Conservation (phyloP, 2,113 vertebrate genomes). For the Sorex fumeus region DNA sequence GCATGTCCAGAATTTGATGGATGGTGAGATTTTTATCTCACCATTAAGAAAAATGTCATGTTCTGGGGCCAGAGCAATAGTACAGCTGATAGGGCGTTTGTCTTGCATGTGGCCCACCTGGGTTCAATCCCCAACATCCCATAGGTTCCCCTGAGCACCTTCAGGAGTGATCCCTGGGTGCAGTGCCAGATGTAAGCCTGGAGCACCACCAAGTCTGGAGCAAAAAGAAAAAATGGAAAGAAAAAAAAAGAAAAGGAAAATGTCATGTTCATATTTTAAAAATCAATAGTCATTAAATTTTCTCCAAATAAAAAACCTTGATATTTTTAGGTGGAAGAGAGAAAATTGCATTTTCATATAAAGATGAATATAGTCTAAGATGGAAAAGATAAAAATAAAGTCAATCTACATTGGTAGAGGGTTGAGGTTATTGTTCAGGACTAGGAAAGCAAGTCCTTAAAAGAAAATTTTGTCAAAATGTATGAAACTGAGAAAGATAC, state of each 20-base stretch:
- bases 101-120: no score
- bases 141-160: no score
- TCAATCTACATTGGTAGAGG: neutral
- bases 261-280: slow-evolving; percentile 28
- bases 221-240: no score
- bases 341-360: neutral
- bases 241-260: neutral
- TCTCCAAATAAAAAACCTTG: neutral
- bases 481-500: slow-evolving; percentile 17
- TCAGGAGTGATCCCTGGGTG: no score
- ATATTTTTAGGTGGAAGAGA: neutral
- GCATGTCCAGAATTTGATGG: slow-evolving; percentile 7
- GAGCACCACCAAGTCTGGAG: no score
- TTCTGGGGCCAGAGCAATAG: no score
- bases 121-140: no score
- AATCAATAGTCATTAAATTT: neutral
- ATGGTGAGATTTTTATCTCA: neutral
- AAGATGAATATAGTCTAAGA: neutral
- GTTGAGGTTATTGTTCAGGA: neutral
- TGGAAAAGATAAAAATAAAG: neutral
- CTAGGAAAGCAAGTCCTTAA: neutral
- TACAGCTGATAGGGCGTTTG: no score
- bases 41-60: neutral
- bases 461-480: neutral
- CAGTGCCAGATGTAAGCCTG: no score